These are phyloP conservation scores for Hirtodrosophila duncani DNA, from an alignment of 2,888 invertebrate genomes.

Conservation along the genomic window DNA sequence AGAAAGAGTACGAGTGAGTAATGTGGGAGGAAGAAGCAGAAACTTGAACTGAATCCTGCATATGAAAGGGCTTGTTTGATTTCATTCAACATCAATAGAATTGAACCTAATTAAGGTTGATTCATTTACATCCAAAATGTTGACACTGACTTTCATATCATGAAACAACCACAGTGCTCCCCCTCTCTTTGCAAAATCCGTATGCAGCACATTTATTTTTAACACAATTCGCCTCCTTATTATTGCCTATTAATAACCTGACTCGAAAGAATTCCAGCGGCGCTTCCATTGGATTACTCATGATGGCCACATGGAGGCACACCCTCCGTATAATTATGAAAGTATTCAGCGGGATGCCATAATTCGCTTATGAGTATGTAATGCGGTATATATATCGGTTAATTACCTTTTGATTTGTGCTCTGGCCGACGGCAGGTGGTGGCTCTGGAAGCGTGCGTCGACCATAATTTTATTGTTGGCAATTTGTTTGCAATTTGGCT, in stretches of 20 bases:
- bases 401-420: slow-evolving; percentile 37
- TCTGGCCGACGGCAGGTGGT: slow-evolving; percentile 47
- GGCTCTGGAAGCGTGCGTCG: slow-evolving; percentile 37
- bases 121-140: too few relatives aligned
- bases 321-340: slow-evolving; percentile 5
- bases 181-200: too few relatives aligned
- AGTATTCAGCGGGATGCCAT: slow-evolving; percentile 23
- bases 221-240: slow-evolving; percentile 21
- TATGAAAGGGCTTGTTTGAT: too few relatives aligned
- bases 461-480: slow-evolving; percentile 15
- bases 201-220: slow-evolving; percentile 24
- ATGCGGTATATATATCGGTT: slow-evolving; percentile 1
- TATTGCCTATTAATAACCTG: slow-evolving; percentile 4
- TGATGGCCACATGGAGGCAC: slow-evolving; percentile 41
- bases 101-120: too few relatives aligned
- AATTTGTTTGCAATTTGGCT: slow-evolving; percentile 2
- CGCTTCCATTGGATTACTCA: slow-evolving; percentile 30
- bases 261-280: not conserved
- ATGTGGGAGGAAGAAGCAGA: too few relatives aligned
- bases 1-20: too few relatives aligned
- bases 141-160: too few relatives aligned
- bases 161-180: too few relatives aligned
- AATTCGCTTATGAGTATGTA: slow-evolving; percentile 34
- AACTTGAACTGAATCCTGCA: too few relatives aligned
- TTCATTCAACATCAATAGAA: too few relatives aligned